A percentile compares a stretch with the other conserved stretches of the same genome.
Conservation (phyloP, 2,888 invertebrate species). For the Mythimna albipuncta region DNA sequence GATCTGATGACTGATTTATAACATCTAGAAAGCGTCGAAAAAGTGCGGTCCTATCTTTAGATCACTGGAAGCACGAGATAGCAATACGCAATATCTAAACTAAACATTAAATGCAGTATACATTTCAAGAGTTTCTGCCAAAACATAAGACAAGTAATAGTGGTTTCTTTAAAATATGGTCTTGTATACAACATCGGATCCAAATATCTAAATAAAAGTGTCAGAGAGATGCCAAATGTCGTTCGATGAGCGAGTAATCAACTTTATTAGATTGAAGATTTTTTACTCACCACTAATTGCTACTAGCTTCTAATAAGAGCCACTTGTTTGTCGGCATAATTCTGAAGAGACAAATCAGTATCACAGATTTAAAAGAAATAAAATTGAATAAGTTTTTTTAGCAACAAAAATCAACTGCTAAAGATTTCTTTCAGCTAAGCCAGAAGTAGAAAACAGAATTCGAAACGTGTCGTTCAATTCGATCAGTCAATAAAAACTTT, state of each 20-base stretch:
- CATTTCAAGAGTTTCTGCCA: conserved; percentile 43
- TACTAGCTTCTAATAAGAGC: conserved; percentile 15
- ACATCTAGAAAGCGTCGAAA: not conserved
- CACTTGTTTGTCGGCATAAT: conserved; percentile 8
- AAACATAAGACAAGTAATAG: conserved; percentile 46
- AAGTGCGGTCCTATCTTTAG: not conserved
- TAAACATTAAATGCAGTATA: conserved; percentile 16
- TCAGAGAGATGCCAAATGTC: conserved; percentile 72
- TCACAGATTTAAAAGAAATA: not conserved
- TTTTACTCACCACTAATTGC: conserved; percentile 47
- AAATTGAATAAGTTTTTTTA: not conserved
- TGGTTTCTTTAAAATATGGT: conserved; percentile 35
- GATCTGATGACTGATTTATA: not conserved
- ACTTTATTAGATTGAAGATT: conserved; percentile 56
- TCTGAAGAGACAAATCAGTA: conserved; percentile 13
- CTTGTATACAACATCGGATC: conserved; percentile 60
- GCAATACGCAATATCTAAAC: conserved; percentile 29
- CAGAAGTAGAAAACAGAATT: not conserved
- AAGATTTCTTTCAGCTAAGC: not conserved
- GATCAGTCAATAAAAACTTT: not conserved
- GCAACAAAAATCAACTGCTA: not conserved
- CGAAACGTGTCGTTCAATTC: not conserved
- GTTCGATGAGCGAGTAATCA: conserved; percentile 64
- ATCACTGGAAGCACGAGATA: conserved; percentile 4
- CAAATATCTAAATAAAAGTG: conserved; percentile 71